Base-by-base conservation (phyloP, 2,113 vertebrate species). In the Leptosomus discolor region DNA sequence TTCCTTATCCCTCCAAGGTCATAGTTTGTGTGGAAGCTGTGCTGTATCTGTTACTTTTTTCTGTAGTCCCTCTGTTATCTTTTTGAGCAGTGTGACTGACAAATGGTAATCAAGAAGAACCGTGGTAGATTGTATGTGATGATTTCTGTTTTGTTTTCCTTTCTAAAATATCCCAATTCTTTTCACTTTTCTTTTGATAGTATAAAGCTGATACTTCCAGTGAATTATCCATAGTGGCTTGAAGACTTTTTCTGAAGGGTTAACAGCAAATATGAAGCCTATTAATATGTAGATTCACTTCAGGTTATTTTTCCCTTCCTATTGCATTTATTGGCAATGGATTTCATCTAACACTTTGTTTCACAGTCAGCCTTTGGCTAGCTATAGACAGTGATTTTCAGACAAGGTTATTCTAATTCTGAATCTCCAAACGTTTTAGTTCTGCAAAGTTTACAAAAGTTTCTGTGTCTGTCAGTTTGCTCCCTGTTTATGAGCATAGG, bases 111-210 rank as follows among this genome's bases (percentile, higher is more conserved):
- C 4, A 39, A 32, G 65, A 65, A 68, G 0, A 51, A 6, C 22
- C 0, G 0, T 57, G 8, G 23, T 56, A 68, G 20, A 8, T 60
- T 39, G 5, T 71, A 43, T 34, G 29, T 61, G 15, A 5, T 48
- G 23, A 43, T 64, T 61, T 54, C 15, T 81, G 6, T 37, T 93
- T 57, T 64, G 27, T 48, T 90, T 85, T 85, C 5, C 11, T 24
- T 90, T 83, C 64, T 82, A 8, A 74, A 46, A 43, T 63, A 19
- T n/a, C 18, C 10, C 12, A 29, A 1, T 90, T 92, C 15, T 75
- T 90, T 81, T 36, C 20, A 41, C 22, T 57, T 91, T 13, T 9
- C 36, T 65, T 81, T 77, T 85, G 64, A 41, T 51, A 30, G 39
- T n/a, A 20, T 61, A 67, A 71, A 46, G 27, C 48, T 53, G 19